Evolutionary conservation across 2,113 vertebrate species (phyloP), one percentile per base, ranked within the genome.

Genomic region (Psittacula cyanocephala): DNA sequence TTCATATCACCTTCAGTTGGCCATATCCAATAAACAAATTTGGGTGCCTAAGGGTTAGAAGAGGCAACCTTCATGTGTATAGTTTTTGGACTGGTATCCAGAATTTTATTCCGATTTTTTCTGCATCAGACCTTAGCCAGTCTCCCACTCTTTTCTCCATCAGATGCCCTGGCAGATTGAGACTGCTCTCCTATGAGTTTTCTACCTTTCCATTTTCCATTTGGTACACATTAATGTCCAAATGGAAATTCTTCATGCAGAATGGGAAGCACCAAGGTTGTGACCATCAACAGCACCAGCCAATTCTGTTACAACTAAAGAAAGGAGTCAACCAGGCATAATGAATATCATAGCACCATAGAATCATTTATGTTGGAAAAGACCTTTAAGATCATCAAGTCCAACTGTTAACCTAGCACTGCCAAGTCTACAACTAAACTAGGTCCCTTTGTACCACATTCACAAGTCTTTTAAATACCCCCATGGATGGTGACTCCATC

Each of bases 41-140:
- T 12, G 2, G 6, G 6, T 3, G 2, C 33, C 44, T 65, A 1
- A 1, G 1, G 44, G 22, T 64, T 47, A 60, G 47, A 85, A 68
- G 47, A 72, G 17, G 17, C 35, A 67, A 86, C 17, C 2, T 67
- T 46, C 15, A 46, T 43, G 33, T 70, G 14, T 10, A 29, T 24
- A 23, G n/a, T 4, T 86, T 82, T 81, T n/a, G 29, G n/a, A n/a
- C 10, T n/a, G 13, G 5, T 29, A 44, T 52, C 22, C 49, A 63
- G 31, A 91, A 71, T 63, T 49, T 55, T 81, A 49, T 29, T 87
- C 11, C 43, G 53, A 29, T 13, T 55, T 17, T 89, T 84, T 81
- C 69, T 64, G 4, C 29, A 33, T 44, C 13, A 70, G 49, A 29
- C 7, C 6, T 65, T 67, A 78, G 5, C 16, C 39, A 62, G 13